Conservation (phyloP, 2,797 vertebrate genomes). For the Pyrrhura leucotis region DNA sequence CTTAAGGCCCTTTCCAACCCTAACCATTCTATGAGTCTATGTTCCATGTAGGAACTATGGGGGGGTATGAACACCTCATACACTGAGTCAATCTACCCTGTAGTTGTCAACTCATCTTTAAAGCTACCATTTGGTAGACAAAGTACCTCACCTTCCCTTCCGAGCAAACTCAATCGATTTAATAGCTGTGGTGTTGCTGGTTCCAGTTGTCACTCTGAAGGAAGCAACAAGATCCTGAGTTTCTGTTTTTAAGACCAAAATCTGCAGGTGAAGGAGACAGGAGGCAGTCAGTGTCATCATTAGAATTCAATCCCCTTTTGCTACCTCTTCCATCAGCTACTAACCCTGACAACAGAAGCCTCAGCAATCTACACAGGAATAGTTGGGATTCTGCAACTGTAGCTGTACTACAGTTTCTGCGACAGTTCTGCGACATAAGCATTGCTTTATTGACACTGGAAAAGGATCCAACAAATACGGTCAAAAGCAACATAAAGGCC, state of each 20-base stretch:
- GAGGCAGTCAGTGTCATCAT: not conserved
- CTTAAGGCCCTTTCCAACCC: no score
- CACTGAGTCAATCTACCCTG: not conserved
- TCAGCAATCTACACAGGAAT: not conserved
- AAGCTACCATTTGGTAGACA: not conserved
- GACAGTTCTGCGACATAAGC: not conserved
- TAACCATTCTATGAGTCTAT: no score
- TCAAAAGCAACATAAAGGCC: not conserved
- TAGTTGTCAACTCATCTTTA: not conserved
- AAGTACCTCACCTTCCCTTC: constrained; percentile 90
- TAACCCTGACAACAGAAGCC: not conserved
- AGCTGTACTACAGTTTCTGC: not conserved
- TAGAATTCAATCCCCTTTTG: not conserved
- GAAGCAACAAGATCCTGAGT: constrained; percentile 96
- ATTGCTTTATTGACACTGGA: not conserved
- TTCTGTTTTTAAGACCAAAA: constrained; percentile 94
- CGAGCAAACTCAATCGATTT: constrained; percentile 98
- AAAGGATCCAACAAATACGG: not conserved
- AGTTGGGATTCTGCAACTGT: not conserved
- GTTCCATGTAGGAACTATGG: fast-evolving
- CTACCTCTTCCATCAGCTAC: not conserved
- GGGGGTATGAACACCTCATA: fast-evolving
- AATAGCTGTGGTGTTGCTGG: constrained; percentile 98
- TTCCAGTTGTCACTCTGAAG: constrained; percentile 98
- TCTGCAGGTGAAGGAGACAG: constrained; percentile 79